Base-by-base conservation (phyloP, 2,113 vertebrate species). In the Cnemophilus loriae region DNA sequence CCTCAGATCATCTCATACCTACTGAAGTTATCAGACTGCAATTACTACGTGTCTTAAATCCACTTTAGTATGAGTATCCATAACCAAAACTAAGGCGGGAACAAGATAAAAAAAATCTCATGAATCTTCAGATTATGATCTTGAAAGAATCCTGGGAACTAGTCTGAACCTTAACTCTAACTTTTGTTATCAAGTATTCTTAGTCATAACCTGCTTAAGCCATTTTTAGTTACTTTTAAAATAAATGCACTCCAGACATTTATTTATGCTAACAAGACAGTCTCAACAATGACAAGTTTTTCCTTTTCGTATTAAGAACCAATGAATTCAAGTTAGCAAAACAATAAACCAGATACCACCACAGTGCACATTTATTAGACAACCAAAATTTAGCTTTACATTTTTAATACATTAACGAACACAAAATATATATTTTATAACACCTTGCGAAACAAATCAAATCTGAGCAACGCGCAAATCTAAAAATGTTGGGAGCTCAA, bases 311-410 rank as follows among this genome's bases (percentile, higher is more conserved):
- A 68, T 55, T 67, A 84, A 78, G 39, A 76, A 81, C 11, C 20
- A 89, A 82, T 28, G 16, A 90, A 67, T 63, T 84, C 47, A 86
- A 80, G 41, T 68, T 49, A 87, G 68, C 44, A 74, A 88, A 89
- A 67, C 63, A 89, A 42, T 65, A 75, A 91, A 75, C 10, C 50
- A 83, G 35, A 47, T 84, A 94, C 52, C 3, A 15, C 78, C 82
- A 96, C 82, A 88, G 88, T 75, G 56, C 61, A 94, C 55, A 37
- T 93, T 97, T 95, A 95, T 96, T 96, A 84, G 52, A 90, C 95
- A 86, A 90, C 39, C 42, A 87, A 91, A 94, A 77, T 44, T 73
- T 28, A 87, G 46, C 71, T 91, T 95, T 96, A 91, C 42, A 87
- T 61, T 91, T 85, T 49, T 65, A 88, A 91, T 37, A 90, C 71